phyloP scores from a whole-genome alignment of 2,888 invertebrate genomes.

The Limnephilus auricula region DNA sequence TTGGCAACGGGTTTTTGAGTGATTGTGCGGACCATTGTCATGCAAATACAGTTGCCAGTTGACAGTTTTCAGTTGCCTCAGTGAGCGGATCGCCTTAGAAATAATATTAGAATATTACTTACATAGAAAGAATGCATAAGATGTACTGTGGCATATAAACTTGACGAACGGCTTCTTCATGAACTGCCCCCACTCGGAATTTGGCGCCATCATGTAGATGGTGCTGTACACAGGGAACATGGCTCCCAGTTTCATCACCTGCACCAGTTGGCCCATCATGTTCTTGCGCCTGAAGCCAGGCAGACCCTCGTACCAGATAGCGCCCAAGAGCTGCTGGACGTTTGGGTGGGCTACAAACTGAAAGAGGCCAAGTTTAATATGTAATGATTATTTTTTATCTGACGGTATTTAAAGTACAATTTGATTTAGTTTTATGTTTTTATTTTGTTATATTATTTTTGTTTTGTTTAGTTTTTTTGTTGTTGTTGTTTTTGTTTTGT shows the following conservation, averaged over 20 bases:
- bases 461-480: too few relatives aligned
- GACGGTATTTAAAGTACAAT: too few relatives aligned
- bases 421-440: too few relatives aligned
- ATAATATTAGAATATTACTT: too few relatives aligned
- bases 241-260: slow-evolving; percentile 90
- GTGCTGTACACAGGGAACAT: slow-evolving; percentile 96
- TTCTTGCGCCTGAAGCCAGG: slow-evolving; percentile 95
- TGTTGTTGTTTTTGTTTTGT: too few relatives aligned
- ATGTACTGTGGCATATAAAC: slow-evolving; percentile 97
- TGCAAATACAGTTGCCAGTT: too few relatives aligned
- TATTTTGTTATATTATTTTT: too few relatives aligned
- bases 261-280: slow-evolving; percentile 90
- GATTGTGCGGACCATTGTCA: too few relatives aligned
- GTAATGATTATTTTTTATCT: background rate
- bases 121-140: slow-evolving; percentile 97
- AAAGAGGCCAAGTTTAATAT: background rate
- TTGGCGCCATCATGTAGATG: slow-evolving; percentile 94
- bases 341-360: slow-evolving; percentile 97
- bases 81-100: too few relatives aligned
- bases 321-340: slow-evolving; percentile 93
- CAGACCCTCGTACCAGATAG: slow-evolving; percentile 97
- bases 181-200: slow-evolving; percentile 90
- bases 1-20: too few relatives aligned
- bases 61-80: too few relatives aligned
- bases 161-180: slow-evolving; percentile 99